These are phyloP conservation scores for Epizoanthus scotinus DNA, from an alignment of 92 coral and sea anemone genomes.

Conservation along the genomic window DNA sequence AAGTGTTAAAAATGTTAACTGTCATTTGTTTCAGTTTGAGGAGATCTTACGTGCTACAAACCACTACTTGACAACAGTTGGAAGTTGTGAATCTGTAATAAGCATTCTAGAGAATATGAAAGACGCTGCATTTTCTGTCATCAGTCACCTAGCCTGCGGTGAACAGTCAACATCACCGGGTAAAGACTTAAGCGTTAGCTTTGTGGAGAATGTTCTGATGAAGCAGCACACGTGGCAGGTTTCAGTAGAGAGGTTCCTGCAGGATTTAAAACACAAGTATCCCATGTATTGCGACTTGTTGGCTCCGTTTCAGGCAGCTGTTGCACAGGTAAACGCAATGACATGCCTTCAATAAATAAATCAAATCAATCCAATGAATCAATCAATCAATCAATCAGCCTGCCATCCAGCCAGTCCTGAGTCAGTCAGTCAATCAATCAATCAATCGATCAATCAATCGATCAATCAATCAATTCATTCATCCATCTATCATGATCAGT, in stretches of 20 bases:
- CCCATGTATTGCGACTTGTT: constrained; percentile 83
- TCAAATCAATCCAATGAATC: too few species aligned
- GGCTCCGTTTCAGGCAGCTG: constrained; percentile 74
- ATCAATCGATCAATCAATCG: too few species aligned
- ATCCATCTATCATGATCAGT: too few species aligned
- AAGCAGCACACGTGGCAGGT: constrained; percentile 65
- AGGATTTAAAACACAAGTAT: constrained; percentile 62
- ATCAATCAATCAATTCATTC: too few species aligned
- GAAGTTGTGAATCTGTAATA: constrained; percentile 52
- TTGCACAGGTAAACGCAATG: constrained; percentile 68
- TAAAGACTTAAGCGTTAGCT: constrained; percentile 8
- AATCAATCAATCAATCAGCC: too few species aligned
- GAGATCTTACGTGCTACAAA: constrained; percentile 55
- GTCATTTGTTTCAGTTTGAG: constrained; percentile 58
- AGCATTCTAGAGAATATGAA: constrained; percentile 19
- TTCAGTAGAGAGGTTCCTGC: constrained; percentile 66
- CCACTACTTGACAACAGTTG: constrained; percentile 73
- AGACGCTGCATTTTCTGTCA: constrained; percentile 36
- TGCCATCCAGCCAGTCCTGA: too few species aligned
- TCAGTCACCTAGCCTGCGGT: constrained; percentile 3
- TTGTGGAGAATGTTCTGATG: constrained; percentile 45
- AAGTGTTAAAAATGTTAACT: background rate
- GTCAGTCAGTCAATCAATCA: too few species aligned
- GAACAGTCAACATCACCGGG: background rate
- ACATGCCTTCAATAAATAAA: too few species aligned